Base-by-base conservation (phyloP, 2,797 vertebrate species). In the Anomalospiza imberbis region DNA sequence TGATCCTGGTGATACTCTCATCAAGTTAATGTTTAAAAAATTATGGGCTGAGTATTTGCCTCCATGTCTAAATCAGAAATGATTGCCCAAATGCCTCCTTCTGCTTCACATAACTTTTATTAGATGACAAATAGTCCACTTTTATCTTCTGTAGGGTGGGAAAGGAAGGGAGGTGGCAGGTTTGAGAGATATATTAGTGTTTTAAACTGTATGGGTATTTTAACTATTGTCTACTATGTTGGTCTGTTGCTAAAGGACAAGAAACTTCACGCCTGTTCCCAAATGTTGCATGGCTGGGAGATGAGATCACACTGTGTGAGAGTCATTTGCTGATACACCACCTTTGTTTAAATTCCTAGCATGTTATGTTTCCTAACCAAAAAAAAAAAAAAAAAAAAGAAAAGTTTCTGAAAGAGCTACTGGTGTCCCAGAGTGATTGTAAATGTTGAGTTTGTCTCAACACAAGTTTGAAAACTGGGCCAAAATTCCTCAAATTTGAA, bases 291-390 rank as follows among this genome's bases (percentile, higher is more conserved):
- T 48, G 67, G 21, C 65, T 94, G 83, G 48, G 40, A 63, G 88
- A 94, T 94, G 95, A 96, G 80, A 87, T 97, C 85, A 87, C 19
- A 2, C n/a, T 73, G 63, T 79, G 74, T 72, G 77, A 89, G 66
- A 60, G 57, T 82, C 57, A 51, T 86, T 85, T 95, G 91, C 93
- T 93, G 95, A 93, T 93, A 80, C 40, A 85, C 67, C 86, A 94
- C 91, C 88, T 95, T 91, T 91, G 74, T 91, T 94, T 91, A 83
- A 96, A 96, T 96, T 95, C 88, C 77, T 77, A 82, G 40, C 24
- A 11, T 91, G 61, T 85, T 87, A 79, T 57, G 38, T 76, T 95
- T 96, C 71, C 61, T 68, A 79, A 76, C n/a, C n/a, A n/a, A n/a
- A n/a, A n/a, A n/a, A n/a, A n/a, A n/a, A n/a, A n/a, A 14, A 5